phyloP scores from a whole-genome alignment of 2,888 invertebrate species.

The Cephus rjabovi region DNA sequence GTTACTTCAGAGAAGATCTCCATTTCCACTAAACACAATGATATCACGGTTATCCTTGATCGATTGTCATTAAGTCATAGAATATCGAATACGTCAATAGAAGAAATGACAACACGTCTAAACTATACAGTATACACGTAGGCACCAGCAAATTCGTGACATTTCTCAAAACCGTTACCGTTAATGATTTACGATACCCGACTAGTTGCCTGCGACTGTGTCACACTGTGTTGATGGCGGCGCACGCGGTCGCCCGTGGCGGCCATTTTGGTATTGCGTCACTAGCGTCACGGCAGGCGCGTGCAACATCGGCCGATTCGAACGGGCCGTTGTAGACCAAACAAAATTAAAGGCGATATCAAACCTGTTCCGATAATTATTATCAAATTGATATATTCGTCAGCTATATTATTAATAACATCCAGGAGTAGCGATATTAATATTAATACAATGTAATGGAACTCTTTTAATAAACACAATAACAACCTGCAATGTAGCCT shows the following conservation, averaged over 20 bases:
- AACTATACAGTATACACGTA: background rate
- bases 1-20: background rate
- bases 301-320: background rate
- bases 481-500: background rate
- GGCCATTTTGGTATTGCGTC: slow-evolving; percentile 25
- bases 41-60: background rate
- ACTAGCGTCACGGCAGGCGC: background rate
- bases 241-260: slow-evolving; percentile 14
- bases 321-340: background rate
- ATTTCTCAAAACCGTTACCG: background rate
- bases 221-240: background rate
- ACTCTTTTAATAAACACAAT: background rate
- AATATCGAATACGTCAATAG: background rate
- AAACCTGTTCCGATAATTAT: background rate
- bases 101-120: background rate
- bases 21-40: background rate
- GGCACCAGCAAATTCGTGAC: background rate
- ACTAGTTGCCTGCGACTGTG: background rate
- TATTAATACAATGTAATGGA: background rate
- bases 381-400: background rate
- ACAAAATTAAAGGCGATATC: background rate
- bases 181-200: background rate
- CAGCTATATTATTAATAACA: background rate
- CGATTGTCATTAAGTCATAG: background rate
- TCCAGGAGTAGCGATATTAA: background rate